Conservation (phyloP, 2,113 vertebrate genomes). For the Monarcha castaneiventris region DNA sequence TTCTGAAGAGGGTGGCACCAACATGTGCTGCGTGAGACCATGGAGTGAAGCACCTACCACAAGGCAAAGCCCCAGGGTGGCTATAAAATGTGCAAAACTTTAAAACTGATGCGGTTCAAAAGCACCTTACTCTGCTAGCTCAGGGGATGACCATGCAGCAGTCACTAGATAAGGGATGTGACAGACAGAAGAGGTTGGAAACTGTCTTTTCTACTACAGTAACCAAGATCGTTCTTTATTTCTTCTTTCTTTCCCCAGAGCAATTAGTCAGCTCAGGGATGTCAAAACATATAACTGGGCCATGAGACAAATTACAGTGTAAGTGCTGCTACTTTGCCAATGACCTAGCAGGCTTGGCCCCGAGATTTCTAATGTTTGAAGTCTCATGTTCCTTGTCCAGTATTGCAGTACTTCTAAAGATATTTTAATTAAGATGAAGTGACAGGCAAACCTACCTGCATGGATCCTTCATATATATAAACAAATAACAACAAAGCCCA, state of each 20-base stretch:
- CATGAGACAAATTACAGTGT: background rate
- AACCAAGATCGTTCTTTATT: background rate
- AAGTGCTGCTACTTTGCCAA: conserved; percentile 18
- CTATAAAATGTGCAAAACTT: background rate
- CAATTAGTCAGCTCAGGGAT: conserved; percentile 34
- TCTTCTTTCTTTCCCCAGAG: background rate
- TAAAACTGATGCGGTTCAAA: background rate
- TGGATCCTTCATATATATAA: background rate
- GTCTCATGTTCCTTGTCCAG: background rate
- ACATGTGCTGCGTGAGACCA: accelerated
- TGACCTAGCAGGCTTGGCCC: background rate
- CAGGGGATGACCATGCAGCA: background rate
- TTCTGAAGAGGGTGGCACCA: background rate
- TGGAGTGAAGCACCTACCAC: background rate
- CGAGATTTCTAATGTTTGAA: background rate
- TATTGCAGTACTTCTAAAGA: background rate
- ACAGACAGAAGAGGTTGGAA: background rate
- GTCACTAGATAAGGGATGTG: background rate
- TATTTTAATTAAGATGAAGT: background rate
- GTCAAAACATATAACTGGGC: background rate
- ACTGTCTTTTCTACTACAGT: background rate
- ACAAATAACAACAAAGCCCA: background rate
- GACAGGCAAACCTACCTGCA: background rate
- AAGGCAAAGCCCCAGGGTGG: background rate
- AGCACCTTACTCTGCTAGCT: background rate